Base-by-base conservation (phyloP, 2,888 invertebrate genomes). In the Pheosia gnoma region DNA sequence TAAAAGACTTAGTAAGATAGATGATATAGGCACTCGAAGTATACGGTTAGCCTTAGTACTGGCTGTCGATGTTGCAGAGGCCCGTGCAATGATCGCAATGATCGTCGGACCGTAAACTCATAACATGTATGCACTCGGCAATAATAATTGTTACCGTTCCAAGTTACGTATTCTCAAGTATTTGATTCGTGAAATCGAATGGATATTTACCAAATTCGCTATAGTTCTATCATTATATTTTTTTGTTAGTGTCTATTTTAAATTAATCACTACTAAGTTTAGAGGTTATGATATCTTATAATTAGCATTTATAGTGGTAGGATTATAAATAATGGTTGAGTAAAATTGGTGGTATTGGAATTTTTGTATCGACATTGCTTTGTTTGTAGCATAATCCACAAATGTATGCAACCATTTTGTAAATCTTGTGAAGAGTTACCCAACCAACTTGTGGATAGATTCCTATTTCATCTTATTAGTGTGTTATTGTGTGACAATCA, bases 101-200 rank as follows among this genome's bases (percentile, higher is more conserved):
- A 58, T 68, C 81, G 77, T 60, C 85, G 70, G 83, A 87, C 82
- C 88, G 85, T 85, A 75, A 80, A 83, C 59, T 75, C 71, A 77
- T 71, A 71, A 77, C 79, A 77, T 78, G 75, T 75, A 77, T 70
- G 70, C 75, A 72, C 73, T 62, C 67, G 66, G 65, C 74, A 77
- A 77, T 83, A 83, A 82, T 82, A 76, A 73, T 75, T 68, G 75
- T 83, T 83, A 86, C 84, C 87, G 82, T 78, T 80, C 68, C 63
- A 66, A 66, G 69, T 70, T 67, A 68, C 65, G 66, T 70, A 75
- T 76, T 75, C 78, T 79, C 74, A 67, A 57, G 61, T 59, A 63
- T 59, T 55, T 4, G 54, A 8, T 52, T 62, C 61, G 59, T 56
- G 70, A 70, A 76, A 71, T 68, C 68, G 59, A 38, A 11, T 37